Percentiles rank a stretch among this genome's conserved stretches.
Conservation (phyloP, 2,113 vertebrate genomes). For the Canis aureus region DNA sequence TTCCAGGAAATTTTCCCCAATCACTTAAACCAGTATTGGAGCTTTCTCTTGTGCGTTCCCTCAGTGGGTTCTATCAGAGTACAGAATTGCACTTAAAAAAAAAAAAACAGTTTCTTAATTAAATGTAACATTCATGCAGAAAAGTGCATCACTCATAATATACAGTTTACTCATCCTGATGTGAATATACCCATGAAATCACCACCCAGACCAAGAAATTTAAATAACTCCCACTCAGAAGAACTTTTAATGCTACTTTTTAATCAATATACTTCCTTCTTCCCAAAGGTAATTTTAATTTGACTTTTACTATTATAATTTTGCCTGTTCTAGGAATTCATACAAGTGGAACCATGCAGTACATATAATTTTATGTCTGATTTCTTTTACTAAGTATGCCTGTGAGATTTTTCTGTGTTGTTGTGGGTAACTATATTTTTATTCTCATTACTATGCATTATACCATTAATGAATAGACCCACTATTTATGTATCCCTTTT, state of each 20-base stretch:
- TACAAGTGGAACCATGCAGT: background rate
- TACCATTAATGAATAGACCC: background rate
- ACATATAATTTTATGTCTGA: conserved; percentile 1
- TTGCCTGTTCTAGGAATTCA: background rate
- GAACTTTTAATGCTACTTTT: background rate
- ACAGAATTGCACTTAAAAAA: background rate
- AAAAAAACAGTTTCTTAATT: background rate
- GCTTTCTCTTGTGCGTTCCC: background rate
- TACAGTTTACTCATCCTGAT: background rate
- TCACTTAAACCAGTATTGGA: background rate
- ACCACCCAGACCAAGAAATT: background rate
- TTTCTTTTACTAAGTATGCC: background rate
- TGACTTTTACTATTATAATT: background rate
- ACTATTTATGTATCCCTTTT: background rate
- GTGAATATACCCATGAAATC: background rate
- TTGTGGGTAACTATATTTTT: background rate
- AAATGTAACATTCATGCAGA: background rate
- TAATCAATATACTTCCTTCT: background rate
- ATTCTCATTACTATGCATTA: background rate
- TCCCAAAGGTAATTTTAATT: background rate
- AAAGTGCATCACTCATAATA: background rate
- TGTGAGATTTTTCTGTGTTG: background rate
- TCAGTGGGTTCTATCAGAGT: background rate
- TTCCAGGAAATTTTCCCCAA: background rate
- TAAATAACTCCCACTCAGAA: background rate